These are phyloP conservation scores for Helostoma temminkii DNA, from an alignment of 2,797 vertebrate genomes.

Conservation along the genomic window DNA sequence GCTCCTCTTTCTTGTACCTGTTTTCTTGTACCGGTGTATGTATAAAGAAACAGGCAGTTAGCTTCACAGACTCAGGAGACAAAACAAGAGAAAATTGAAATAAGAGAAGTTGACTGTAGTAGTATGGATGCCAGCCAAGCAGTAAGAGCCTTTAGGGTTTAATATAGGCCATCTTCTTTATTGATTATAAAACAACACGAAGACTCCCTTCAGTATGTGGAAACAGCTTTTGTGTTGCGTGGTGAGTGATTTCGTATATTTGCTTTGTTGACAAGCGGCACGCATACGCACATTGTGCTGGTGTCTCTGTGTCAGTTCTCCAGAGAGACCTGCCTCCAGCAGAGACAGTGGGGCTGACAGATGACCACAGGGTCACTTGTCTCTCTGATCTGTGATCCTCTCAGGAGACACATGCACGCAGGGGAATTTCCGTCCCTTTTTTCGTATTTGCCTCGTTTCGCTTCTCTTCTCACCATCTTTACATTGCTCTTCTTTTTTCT, in stretches of 20 bases:
- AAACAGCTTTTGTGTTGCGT: constrained; percentile 4
- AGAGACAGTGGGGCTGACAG: constrained; percentile 67
- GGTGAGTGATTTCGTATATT: constrained; percentile 13
- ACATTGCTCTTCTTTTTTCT: constrained; percentile 3
- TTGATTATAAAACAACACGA: constrained; percentile 10
- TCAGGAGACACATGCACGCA: constrained; percentile 55
- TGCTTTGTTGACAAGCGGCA: constrained; percentile 26
- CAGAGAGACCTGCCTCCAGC: constrained; percentile 62
- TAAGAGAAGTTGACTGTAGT: background rate
- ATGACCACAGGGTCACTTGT: constrained; percentile 70
- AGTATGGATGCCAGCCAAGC: background rate
- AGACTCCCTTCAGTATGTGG: constrained; percentile 5
- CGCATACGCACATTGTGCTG: constrained; percentile 14
- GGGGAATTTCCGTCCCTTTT: constrained; percentile 39
- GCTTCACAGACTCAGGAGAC: background rate
- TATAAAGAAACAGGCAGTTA: background rate
- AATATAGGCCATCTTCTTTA: constrained; percentile 18
- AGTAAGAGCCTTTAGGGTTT: constrained; percentile 18
- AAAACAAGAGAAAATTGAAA: constrained; percentile 4
- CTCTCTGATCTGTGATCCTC: constrained; percentile 67
- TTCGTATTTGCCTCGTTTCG: constrained; percentile 5
- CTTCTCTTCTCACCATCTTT: constrained; percentile 32
- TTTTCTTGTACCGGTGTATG: too few relatives aligned
- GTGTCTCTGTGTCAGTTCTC: constrained; percentile 28
- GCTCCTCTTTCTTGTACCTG: too few relatives aligned